These are phyloP conservation scores for Gobionotothen gibberifrons DNA, from an alignment of 2,797 vertebrate species.

Conservation along the genomic window DNA sequence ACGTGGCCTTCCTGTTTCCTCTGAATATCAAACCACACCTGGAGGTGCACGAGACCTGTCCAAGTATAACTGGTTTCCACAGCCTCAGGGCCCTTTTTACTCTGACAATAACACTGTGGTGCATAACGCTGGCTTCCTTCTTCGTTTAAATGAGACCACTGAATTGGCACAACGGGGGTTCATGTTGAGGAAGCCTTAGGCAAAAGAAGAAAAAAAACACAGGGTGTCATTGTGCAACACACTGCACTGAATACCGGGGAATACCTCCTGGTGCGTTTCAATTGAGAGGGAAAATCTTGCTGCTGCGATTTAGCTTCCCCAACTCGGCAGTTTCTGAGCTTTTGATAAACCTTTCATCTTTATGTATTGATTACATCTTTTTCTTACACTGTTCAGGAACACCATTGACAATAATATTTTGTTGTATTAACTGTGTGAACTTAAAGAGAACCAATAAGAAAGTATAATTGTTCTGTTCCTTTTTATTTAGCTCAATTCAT, in stretches of 20 bases:
- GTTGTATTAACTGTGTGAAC: not conserved
- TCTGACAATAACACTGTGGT: slow-evolving; percentile 24
- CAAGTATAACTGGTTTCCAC: slow-evolving; percentile 50
- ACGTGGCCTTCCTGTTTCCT: slow-evolving; percentile 27
- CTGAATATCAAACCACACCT: slow-evolving; percentile 57
- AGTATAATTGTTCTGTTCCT: not conserved
- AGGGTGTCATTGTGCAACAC: not conserved
- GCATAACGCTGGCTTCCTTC: slow-evolving; percentile 24
- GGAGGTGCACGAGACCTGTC: slow-evolving; percentile 32
- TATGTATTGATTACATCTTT: slow-evolving; percentile 28
- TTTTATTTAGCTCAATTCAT: not conserved
- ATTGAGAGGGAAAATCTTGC: not conserved
- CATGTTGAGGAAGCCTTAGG: slow-evolving; percentile 3
- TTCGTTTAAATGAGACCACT: slow-evolving; percentile 47
- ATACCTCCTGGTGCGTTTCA: not conserved
- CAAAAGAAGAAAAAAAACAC: slow-evolving; percentile 18
- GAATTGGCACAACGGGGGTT: slow-evolving; percentile 6
- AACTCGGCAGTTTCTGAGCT: slow-evolving; percentile 7
- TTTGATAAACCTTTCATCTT: slow-evolving; percentile 40
- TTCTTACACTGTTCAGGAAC: slow-evolving; percentile 14
- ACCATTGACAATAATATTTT: not conserved
- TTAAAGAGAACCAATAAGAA: not conserved
- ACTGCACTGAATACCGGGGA: not conserved
- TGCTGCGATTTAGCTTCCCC: not conserved
- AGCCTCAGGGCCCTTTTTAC: slow-evolving; percentile 32